phyloP scores from a whole-genome alignment of 2,113 vertebrate genomes.

The Illadopsis cleaveri region DNA sequence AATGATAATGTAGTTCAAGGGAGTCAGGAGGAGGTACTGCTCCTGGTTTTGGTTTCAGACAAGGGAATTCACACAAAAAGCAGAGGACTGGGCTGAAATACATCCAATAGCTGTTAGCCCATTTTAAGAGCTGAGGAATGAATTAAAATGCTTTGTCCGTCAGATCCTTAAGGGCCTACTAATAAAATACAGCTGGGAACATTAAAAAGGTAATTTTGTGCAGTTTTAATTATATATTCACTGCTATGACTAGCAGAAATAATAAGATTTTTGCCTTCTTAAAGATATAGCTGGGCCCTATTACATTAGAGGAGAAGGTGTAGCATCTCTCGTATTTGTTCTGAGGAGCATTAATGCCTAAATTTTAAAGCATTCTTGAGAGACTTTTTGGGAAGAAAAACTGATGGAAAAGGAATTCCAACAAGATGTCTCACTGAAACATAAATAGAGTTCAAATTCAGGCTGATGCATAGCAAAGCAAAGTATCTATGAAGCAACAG shows the following conservation, averaged over 20 bases:
- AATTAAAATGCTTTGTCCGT: slow-evolving; percentile 31
- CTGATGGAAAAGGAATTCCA: neutral
- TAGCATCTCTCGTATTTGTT: neutral
- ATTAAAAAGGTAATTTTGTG: slow-evolving; percentile 31
- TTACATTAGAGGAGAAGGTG: neutral
- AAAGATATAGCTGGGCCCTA: neutral
- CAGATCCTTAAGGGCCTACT: neutral
- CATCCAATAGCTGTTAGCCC: neutral
- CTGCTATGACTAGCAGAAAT: neutral
- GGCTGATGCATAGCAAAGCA: neutral
- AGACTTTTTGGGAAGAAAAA: neutral
- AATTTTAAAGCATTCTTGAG: neutral
- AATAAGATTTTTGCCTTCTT: neutral
- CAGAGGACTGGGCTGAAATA: neutral
- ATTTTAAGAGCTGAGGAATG: slow-evolving; percentile 5
- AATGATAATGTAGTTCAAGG: neutral
- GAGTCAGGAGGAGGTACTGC: neutral
- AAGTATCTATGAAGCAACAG: neutral
- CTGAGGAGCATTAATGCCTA: neutral
- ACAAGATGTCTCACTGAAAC: neutral
- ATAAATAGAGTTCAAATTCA: neutral
- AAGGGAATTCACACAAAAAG: neutral
- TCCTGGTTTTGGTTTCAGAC: neutral
- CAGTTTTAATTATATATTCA: slow-evolving; percentile 42
- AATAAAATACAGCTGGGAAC: slow-evolving; percentile 24